These are phyloP conservation scores for Parazoanthus swiftii DNA, from an alignment of 92 coral and sea anemone species.

Conservation along the genomic window DNA sequence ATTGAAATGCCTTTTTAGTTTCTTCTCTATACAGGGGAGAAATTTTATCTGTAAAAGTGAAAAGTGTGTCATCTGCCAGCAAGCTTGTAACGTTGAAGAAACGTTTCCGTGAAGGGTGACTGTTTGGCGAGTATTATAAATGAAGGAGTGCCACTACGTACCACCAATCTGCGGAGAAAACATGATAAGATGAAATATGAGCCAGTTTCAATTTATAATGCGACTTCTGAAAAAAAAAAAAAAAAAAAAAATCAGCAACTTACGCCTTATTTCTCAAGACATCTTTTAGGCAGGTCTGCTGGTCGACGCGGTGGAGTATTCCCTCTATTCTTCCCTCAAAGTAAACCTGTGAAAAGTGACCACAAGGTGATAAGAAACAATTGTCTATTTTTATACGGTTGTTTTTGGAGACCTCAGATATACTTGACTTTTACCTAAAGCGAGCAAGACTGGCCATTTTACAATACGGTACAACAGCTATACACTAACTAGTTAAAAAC, in stretches of 20 bases:
- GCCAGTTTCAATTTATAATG: neutral
- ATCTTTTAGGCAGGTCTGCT: conserved; percentile 54
- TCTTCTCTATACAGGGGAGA: too few species aligned
- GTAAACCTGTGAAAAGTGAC: conserved; percentile 59
- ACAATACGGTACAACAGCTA: too few species aligned
- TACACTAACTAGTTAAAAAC: too few species aligned
- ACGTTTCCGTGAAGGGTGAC: conserved; percentile 66
- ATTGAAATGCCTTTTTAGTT: too few species aligned
- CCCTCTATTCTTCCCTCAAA: conserved; percentile 69
- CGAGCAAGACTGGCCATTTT: too few species aligned
- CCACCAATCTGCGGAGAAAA: conserved; percentile 61
- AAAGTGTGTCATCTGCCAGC: conserved; percentile 50
- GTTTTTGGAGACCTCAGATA: too few species aligned
- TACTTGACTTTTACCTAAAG: too few species aligned
- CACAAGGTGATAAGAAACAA: neutral
- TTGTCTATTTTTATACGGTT: too few species aligned
- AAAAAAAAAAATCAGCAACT: neutral
- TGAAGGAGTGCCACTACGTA: conserved; percentile 81
- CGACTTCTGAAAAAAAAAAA: too few species aligned
- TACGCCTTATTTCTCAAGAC: conserved; percentile 75
- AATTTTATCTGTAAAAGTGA: neutral
- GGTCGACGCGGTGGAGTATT: conserved; percentile 61
- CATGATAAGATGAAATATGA: neutral
- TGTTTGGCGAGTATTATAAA: conserved; percentile 78
- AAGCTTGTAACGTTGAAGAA: conserved; percentile 60